A percentile compares a stretch with the other conserved stretches of the same genome.
Conservation (phyloP, 1,140 invertebrate species). For the Pseudomyrmex sp. region DNA sequence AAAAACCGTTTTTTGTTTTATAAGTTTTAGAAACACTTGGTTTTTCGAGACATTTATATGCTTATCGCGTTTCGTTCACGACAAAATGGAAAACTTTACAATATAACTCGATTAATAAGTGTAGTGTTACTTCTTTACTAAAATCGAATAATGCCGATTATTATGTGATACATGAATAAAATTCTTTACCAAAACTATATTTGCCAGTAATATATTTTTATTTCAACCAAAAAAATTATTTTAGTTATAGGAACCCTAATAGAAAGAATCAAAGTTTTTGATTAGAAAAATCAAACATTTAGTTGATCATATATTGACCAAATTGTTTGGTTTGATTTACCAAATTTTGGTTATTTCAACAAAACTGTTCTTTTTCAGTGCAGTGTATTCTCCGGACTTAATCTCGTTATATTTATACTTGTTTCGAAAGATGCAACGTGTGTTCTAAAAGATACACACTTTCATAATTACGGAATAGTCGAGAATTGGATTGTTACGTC, state of each 20-base stretch:
- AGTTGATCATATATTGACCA: slow-evolving; percentile 13
- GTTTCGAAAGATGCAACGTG: too few species aligned
- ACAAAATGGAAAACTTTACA: not conserved
- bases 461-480: too few species aligned
- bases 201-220: slow-evolving; percentile 6
- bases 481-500: too few species aligned
- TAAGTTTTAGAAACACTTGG: slow-evolving; percentile 15
- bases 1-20: slow-evolving; percentile 13
- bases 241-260: not conserved
- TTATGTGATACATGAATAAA: slow-evolving; percentile 24
- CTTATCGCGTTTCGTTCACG: slow-evolving; percentile 7
- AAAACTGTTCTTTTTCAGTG: slow-evolving; percentile 20
- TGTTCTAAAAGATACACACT: too few species aligned
- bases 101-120: not conserved
- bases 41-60: slow-evolving; percentile 24
- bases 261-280: not conserved
- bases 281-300: not conserved
- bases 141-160: not conserved
- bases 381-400: too few species aligned
- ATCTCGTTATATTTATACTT: too few species aligned
- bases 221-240: not conserved
- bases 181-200: not conserved
- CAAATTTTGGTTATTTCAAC: not conserved
- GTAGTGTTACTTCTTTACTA: not conserved
- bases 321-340: not conserved